These are phyloP conservation scores for Porites lutea DNA, from an alignment of 64 coral and sea anemone genomes.

Conservation along the genomic window DNA sequence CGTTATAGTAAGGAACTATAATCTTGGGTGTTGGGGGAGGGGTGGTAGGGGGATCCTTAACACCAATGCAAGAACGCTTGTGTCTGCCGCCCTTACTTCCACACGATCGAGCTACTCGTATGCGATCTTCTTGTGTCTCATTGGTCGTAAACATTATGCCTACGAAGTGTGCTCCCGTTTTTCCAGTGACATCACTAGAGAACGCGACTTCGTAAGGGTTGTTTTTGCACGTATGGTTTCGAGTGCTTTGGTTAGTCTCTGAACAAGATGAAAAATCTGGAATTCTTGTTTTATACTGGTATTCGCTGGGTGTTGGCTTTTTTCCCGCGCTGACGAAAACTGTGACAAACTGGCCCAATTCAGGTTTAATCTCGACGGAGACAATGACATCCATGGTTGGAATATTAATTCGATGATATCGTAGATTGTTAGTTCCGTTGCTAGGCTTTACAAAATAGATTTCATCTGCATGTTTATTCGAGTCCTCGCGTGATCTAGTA, in stretches of 20 bases:
- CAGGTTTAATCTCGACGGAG: slow-evolving; percentile 39
- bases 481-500: not conserved
- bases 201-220: slow-evolving; percentile 51
- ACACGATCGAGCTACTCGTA: slow-evolving; percentile 1
- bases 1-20: slow-evolving; percentile 49
- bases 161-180: slow-evolving; percentile 42
- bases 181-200: slow-evolving; percentile 48
- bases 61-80: slow-evolving; percentile 65
- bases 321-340: slow-evolving; percentile 38
- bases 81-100: slow-evolving; percentile 7
- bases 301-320: slow-evolving; percentile 42
- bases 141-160: slow-evolving; percentile 36
- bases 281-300: slow-evolving; percentile 40
- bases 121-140: not conserved
- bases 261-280: slow-evolving; percentile 60
- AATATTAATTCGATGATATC: slow-evolving; percentile 65
- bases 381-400: slow-evolving; percentile 18
- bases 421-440: slow-evolving; percentile 39
- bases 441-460: slow-evolving; percentile 69
- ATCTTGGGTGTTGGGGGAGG: slow-evolving; percentile 60
- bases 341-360: not conserved
- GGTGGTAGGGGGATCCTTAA: slow-evolving; percentile 73
- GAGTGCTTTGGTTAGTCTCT: not conserved
- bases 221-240: slow-evolving; percentile 29
- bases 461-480: not conserved